These are phyloP conservation scores for Microctenopoma lineatum DNA, from an alignment of 2,797 vertebrate genomes.

Conservation along the genomic window DNA sequence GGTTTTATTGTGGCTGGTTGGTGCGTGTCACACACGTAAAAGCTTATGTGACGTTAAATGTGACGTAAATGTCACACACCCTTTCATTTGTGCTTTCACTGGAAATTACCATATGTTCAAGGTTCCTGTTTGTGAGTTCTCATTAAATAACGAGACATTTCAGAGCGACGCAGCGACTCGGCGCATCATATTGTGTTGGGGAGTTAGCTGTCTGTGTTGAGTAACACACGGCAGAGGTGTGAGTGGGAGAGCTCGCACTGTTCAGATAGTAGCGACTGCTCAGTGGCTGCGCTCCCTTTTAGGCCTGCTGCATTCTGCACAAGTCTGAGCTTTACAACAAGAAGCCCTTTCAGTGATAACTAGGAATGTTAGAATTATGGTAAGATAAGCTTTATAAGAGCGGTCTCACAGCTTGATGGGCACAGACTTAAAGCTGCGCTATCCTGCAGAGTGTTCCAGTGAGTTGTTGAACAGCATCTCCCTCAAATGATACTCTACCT, in stretches of 20 bases:
- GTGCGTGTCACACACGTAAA: neutral
- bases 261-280: constrained; percentile 34
- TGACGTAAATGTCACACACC: neutral
- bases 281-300: constrained; percentile 24
- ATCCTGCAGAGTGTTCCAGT: neutral
- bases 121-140: constrained; percentile 22
- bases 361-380: neutral
- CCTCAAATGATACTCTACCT: neutral
- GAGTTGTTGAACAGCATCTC: neutral
- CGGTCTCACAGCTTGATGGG: neutral
- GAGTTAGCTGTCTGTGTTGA: constrained; percentile 52
- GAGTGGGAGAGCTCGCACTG: constrained; percentile 61
- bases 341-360: neutral
- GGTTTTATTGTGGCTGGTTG: neutral
- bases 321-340: neutral
- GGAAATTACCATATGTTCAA: neutral
- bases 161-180: constrained; percentile 8
- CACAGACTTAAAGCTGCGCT: neutral
- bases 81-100: constrained; percentile 1
- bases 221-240: constrained; percentile 76
- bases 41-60: neutral
- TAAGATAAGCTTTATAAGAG: too few relatives aligned
- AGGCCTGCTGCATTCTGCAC: constrained; percentile 1
- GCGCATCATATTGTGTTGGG: constrained; percentile 30
- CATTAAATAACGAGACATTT: constrained; percentile 1